Conservation (phyloP, 2,113 vertebrate genomes). For the Lucifuga dentata region DNA sequence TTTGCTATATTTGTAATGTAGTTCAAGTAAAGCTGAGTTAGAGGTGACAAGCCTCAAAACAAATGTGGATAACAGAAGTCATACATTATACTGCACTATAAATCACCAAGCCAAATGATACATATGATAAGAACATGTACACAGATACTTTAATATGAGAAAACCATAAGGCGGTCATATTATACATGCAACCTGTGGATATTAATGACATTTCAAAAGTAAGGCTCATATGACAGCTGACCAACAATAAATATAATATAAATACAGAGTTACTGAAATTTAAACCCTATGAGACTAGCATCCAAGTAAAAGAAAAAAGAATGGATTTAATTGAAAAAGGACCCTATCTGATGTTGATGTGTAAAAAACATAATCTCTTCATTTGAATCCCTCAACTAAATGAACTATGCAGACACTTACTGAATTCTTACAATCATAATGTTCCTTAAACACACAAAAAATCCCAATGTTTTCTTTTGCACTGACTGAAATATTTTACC, state of each 20-base stretch:
- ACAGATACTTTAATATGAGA: conserved; percentile 3
- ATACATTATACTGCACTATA: neutral
- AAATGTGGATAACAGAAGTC: too few relatives aligned
- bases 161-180: neutral
- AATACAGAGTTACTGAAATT: conserved; percentile 47
- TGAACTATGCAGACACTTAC: neutral
- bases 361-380: conserved; percentile 2
- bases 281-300: conserved; percentile 11
- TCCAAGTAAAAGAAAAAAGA: neutral
- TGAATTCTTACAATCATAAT: neutral
- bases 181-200: conserved; percentile 25
- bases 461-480: neutral
- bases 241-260: conserved; percentile 57
- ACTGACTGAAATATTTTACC: neutral
- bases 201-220: conserved; percentile 44
- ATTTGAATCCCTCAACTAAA: neutral
- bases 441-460: neutral
- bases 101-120: neutral
- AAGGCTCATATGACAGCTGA: conserved; percentile 34
- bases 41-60: conserved; percentile 17
- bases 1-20: conserved; percentile 44
- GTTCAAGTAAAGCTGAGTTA: conserved; percentile 5
- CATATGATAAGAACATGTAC: conserved; percentile 9
- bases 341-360: conserved; percentile 9
- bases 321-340: too few relatives aligned